Evolutionary conservation across 35 echinoderm and acorn worm genomes (phyloP), one percentile per base, ranked within the genome.

Genomic region (Heliocidaris tuberculata): DNA sequence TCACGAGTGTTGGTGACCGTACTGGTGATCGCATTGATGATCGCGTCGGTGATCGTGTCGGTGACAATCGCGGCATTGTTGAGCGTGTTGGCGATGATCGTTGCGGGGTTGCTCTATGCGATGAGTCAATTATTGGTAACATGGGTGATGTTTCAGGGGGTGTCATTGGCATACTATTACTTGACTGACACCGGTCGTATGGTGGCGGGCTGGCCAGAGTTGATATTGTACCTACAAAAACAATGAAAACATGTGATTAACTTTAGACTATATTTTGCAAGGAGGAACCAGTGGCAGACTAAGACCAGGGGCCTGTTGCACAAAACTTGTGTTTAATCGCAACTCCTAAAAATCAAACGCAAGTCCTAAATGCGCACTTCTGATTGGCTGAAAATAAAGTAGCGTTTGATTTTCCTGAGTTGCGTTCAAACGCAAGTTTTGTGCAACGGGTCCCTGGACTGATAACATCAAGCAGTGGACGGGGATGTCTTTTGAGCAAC

Each of bases 171-270:
- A 50, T 48, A 50, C 94, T 95, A n/a, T 95, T 88, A 4, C 31
- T 32, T 54, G 86, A 88, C 60, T 50, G 94, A 48, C 94, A 91
- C 50, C 88, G 32, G 42, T 88, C 31, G 94, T 95, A 95, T 12
- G 87, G 86, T 21, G 94, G 94, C n/a, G 94, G 94, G 17, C 94
- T 95, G 12, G 94, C 60, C n/a, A 95, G 88, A 32, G 90, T 59
- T 32, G 87, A 60, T 92, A 90, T 88, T 65, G 60, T 90, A 92
- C 48, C 94, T 95, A 32, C 29, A 85, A 48, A 85, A 86, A 94
- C 6, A 85, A 9, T 49, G 32, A 94, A 94, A 29, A 47, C 13
- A 90, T 3, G 6, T 21, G 42, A 35, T 86, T 32, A 24, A 29
- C 13, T 86, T 86, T 3, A 86, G 9, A 17, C 85, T 19, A 86